Evolutionary conservation across 2,888 invertebrate genomes (phyloP).

Genomic region (Microplitis deprimator): DNA sequence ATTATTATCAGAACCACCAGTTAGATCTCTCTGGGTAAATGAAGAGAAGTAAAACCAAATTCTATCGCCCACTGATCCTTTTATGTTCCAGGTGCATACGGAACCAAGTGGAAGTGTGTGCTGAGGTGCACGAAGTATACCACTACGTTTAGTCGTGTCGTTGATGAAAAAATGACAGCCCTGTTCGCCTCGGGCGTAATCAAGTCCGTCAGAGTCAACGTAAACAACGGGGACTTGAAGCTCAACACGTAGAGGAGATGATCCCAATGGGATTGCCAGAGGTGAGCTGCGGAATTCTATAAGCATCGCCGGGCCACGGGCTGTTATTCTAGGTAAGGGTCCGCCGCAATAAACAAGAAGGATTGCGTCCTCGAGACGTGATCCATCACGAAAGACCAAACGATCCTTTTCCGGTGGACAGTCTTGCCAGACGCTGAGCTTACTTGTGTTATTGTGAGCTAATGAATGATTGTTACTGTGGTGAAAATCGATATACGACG

Average conservation of each 20-base stretch:
- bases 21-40: conserved; percentile 84
- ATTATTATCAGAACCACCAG: conserved; percentile 64
- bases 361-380: conserved; percentile 85
- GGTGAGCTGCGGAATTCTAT: conserved; percentile 91
- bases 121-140: conserved; percentile 82
- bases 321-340: conserved; percentile 84
- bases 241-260: conserved; percentile 84
- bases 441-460: conserved; percentile 35
- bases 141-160: conserved; percentile 79
- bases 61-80: conserved; percentile 83
- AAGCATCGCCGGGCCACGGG: conserved; percentile 85
- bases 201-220: conserved; percentile 88
- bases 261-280: conserved; percentile 83
- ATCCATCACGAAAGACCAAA: conserved; percentile 89
- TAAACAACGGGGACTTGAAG: conserved; percentile 90
- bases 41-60: conserved; percentile 92
- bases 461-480: conserved; percentile 22
- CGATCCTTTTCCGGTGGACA: conserved; percentile 88
- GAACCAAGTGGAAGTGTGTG: conserved; percentile 90
- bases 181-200: conserved; percentile 79
- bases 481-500: conserved; percentile 1
- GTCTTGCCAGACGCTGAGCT: conserved; percentile 85
- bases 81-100: conserved; percentile 89
- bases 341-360: conserved; percentile 91
- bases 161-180: conserved; percentile 68